Percentiles rank a stretch among this genome's conserved stretches.
Conservation (phyloP, 1,140 invertebrate genomes). For the Lordiphosa collinella region DNA sequence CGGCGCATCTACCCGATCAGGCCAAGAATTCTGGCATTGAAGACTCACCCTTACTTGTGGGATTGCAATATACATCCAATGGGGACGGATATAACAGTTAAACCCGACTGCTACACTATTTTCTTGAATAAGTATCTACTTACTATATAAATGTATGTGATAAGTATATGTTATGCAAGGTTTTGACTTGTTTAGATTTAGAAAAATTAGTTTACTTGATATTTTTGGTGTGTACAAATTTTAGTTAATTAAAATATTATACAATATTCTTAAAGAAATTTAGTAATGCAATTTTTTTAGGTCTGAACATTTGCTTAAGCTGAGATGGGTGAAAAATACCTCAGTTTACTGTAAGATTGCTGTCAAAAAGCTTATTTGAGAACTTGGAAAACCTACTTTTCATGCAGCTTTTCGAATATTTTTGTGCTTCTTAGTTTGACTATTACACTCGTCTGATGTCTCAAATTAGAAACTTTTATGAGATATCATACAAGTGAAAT, state of each 20-base stretch:
- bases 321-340: too few species aligned
- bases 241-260: constrained; percentile 3
- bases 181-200: constrained; percentile 15
- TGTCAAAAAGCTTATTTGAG: too few species aligned
- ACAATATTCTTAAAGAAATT: not conserved
- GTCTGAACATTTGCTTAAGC: too few species aligned
- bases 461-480: too few species aligned
- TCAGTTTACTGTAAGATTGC: too few species aligned
- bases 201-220: constrained; percentile 15
- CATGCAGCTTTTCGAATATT: too few species aligned
- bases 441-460: too few species aligned
- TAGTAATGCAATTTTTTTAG: too few species aligned
- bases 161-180: constrained; percentile 16
- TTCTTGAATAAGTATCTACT: not conserved
- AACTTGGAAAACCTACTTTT: too few species aligned
- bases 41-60: constrained; percentile 47
- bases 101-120: not conserved
- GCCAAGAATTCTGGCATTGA: constrained; percentile 27
- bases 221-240: not conserved
- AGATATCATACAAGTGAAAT: too few species aligned
- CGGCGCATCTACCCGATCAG: constrained; percentile 1
- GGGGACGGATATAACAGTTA: constrained; percentile 13
- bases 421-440: too few species aligned
- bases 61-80: constrained; percentile 28
- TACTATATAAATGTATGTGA: constrained; percentile 5